These are phyloP conservation scores for Empidonax traillii DNA, from an alignment of 2,113 vertebrate species.

Conservation along the genomic window DNA sequence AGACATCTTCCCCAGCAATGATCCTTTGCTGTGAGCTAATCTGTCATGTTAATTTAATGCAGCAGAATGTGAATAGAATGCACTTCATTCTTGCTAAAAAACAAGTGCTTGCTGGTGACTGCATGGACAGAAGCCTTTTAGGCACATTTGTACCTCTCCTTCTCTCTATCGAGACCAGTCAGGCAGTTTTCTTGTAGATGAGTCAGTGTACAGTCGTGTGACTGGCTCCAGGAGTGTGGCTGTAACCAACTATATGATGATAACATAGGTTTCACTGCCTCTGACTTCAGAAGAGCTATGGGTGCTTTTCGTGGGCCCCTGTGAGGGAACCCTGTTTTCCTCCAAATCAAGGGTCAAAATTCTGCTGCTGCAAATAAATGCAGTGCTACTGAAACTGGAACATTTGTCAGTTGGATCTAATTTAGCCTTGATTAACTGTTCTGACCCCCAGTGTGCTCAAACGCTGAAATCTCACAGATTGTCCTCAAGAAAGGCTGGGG, in stretches of 20 bases:
- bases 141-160: background rate
- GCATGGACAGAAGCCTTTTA: background rate
- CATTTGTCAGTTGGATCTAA: background rate
- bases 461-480: background rate
- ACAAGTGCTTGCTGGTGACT: background rate
- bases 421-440: background rate
- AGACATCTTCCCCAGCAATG: background rate
- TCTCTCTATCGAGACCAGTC: background rate
- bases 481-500: background rate
- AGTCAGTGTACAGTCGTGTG: background rate
- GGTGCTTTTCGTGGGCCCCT: background rate
- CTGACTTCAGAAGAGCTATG: background rate
- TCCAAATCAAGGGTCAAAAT: background rate
- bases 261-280: background rate
- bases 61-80: background rate
- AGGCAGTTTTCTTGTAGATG: background rate
- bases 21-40: background rate
- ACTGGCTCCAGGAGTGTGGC: background rate
- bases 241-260: background rate
- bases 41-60: background rate
- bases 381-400: background rate
- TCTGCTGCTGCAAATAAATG: background rate
- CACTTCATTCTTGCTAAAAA: background rate
- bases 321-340: background rate
- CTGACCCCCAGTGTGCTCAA: background rate